Evolutionary conservation across 2,797 vertebrate genomes (phyloP), one percentile per base, ranked within the genome.

Genomic region (Trachops cirrhosus): DNA sequence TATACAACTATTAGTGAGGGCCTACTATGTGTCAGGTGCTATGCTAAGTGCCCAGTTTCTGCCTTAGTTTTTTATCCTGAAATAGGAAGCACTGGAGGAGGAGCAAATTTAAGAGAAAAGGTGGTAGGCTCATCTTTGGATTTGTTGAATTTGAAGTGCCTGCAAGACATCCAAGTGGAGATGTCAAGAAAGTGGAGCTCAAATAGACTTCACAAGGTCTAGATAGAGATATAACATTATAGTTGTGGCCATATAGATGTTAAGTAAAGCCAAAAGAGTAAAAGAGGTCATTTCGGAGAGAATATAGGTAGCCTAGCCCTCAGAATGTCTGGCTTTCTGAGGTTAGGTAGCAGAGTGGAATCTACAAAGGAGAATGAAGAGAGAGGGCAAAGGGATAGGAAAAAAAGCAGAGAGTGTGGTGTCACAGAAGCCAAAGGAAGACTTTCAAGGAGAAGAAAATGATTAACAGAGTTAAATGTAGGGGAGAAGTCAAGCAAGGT

Each of bases 381-480:
- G 41, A 86, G n/a, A 93, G 34, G 16, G 48, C 68, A 96, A 91
- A 90, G 24, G 37, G 24, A 9, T 77, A 87, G 54, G 54, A 91
- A 26, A 34, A 64, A 91, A 46, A 48, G 37, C 54, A 79, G 78
- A 70, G 71, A 62, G 2, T 70, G 34, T 32, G 29, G 54, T 46
- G 54, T 95, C 52, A 73, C 70, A 86, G 39, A 88, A 83, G 50
- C 21, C 73, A 37, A 34, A 80, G 84, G 52, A 94, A 90, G 73
- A 46, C 11, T 96, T 85, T 89, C 74, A 86, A 93, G 46, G 67
- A 64, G 37, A 48, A 93, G 79, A 50, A 94, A 97, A 95, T 91
- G 41, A 26, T 54, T 92, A 83, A 44, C 5, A 74, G 39, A n/a
- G 3, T 84, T 83, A 92, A 97, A 83, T 89, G 44, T 91, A 57